Conservation (phyloP, 2,888 invertebrate genomes). For the Machimus rusticus region DNA sequence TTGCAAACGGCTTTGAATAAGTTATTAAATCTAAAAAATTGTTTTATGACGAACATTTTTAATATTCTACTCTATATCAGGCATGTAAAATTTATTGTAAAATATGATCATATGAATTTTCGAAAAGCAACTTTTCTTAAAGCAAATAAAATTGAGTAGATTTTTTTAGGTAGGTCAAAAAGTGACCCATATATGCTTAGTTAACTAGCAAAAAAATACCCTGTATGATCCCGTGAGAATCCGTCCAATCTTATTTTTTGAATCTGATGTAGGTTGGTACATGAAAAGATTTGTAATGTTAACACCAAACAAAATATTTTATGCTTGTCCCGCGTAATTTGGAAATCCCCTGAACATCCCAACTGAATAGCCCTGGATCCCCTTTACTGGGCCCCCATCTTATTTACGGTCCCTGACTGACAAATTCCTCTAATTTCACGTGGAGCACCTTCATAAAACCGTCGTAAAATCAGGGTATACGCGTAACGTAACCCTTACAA, state of each 20-base stretch:
- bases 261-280: not conserved
- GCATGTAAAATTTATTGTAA: no score
- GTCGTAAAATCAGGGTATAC: constrained; percentile 6
- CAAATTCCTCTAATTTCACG: constrained; percentile 22
- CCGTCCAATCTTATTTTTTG: not conserved
- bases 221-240: not conserved
- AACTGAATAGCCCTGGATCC: not conserved
- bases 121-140: no score
- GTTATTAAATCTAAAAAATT: no score
- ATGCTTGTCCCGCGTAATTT: not conserved
- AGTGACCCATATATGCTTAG: no score
- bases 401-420: not conserved
- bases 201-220: no score
- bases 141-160: no score
- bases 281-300: not conserved
- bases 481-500: not conserved
- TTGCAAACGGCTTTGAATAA: no score
- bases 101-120: no score
- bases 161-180: no score
- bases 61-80: no score
- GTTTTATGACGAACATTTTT: no score
- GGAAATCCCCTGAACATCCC: not conserved
- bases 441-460: constrained; percentile 33
- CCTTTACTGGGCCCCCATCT: not conserved
- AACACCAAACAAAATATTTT: not conserved